A percentile compares a stretch with the other conserved stretches of the same genome.
Evolutionary conservation across 2,888 invertebrate genomes (phyloP).

Genomic region (Shargacucullia verbasci): DNA sequence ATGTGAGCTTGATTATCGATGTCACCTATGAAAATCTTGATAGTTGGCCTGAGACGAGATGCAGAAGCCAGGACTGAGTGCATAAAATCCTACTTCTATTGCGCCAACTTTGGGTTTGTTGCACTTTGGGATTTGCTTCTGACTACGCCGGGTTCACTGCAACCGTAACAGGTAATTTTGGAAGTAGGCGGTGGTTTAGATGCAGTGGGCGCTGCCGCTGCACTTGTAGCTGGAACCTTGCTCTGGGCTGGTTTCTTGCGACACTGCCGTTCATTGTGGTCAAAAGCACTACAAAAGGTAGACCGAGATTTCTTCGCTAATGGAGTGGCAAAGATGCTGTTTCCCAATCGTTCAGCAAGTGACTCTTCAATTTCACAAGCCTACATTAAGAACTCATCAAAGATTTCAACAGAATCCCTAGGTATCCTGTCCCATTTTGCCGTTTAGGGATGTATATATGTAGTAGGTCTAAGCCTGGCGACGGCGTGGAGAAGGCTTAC

Average conservation of each 20-base stretch:
- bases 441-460: not conserved
- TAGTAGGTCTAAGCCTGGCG: not conserved
- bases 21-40: not conserved
- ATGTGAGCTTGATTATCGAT: slow-evolving; percentile 8
- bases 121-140: slow-evolving; percentile 13
- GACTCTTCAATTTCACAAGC: too few species aligned
- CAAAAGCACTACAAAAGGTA: too few species aligned
- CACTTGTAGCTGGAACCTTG: too few species aligned
- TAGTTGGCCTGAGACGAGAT: slow-evolving; percentile 4
- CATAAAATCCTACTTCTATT: slow-evolving; percentile 7
- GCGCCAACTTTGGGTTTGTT: not conserved
- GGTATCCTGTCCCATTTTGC: too few species aligned
- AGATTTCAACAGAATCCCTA: too few species aligned
- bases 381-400: too few species aligned
- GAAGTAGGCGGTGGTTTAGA: not conserved
- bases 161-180: slow-evolving; percentile 12
- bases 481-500: not conserved
- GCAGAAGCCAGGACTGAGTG: not conserved
- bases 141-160: slow-evolving; percentile 16
- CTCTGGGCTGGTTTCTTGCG: too few species aligned
- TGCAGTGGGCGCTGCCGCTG: too few species aligned
- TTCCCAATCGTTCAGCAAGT: too few species aligned
- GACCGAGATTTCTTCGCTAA: too few species aligned
- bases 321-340: too few species aligned
- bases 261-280: too few species aligned